Base-by-base conservation (phyloP, 2,797 vertebrate genomes). In the Stomatorhinus walkeri region DNA sequence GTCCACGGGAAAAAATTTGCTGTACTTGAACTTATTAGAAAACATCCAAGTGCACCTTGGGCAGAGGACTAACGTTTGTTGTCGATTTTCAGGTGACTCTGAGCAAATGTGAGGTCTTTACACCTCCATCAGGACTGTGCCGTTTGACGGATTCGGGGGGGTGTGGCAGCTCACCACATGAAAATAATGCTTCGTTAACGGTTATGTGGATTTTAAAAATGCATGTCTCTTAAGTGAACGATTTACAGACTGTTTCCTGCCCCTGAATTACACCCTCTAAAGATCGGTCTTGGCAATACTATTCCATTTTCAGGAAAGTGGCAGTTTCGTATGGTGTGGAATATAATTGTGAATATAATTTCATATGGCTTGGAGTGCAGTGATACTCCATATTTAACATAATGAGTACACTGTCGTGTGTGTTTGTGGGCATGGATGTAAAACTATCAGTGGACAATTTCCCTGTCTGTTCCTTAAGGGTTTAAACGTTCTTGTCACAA, bases 171-270 rank as follows among this genome's bases (percentile, higher is more conserved):
- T 93, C 89, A 94, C 93, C 94, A 93, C 92, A 92, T 93, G 91
- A 89, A 93, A 92, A 93, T 95, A 95, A 95, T 95, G 94, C 93
- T 93, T 93, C 95, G 94, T 94, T 84, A 32, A 89, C 56, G 46
- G 84, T 90, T 87, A 88, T 87, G 61, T 88, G 89, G 54, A 90
- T 76, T 76, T 86, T 87, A 89, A 90, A 87, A 88, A 89, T 85
- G 89, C n/a, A 49, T 83, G 48, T 89, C 85, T 12, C 12, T n/a
- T n/a, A 3, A 83, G 12, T 88, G 81, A 87, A 91, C 91, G 89
- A 83, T 52, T 90, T 89, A 91, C 51, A 28, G 1, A 87, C 40
- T 28, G 81, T 89, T 68, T 84, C 88, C 92, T 59, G 7, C 56
- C 56, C 16, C 36, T 3, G 6, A 76, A 76, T 76, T 40, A 76